Evolutionary conservation across 2,113 vertebrate species (phyloP), one percentile per base, ranked within the genome.

Genomic region (Sciurus niger): DNA sequence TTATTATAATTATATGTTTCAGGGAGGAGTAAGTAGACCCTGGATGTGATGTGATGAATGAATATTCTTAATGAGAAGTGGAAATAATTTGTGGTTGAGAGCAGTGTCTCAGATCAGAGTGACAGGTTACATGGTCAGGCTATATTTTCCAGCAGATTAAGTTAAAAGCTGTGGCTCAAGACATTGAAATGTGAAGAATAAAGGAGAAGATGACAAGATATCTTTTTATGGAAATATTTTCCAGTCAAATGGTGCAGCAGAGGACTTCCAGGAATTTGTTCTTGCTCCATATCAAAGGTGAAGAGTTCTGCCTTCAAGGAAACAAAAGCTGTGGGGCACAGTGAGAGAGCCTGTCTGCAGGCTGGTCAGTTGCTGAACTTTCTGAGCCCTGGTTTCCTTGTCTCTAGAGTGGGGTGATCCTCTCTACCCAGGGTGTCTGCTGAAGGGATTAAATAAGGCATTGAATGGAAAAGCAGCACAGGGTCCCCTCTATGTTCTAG

Each of bases 61-160:
- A 96, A 91, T 97, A 97, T 98, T 97, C 97, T 90, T 98, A 98
- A 97, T 89, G 91, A 98, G 97, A 98, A 98, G 96, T 30, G 3
- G 96, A 98, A 98, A 97, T 98, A 98, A 98, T 98, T 98, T 97
- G 96, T 97, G 95, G 89, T 97, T 97, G 96, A 98, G 94, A 94
- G 34, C 89, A 82, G 60, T 91, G 92, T 70, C 93, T 97, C 80
- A 90, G 92, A 97, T 96, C 74, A 53, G 97, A 98, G 78, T 90
- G 96, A 96, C 91, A 96, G 95, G 96, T 97, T 58, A 92, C 80
- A 76, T 25, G 92, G 86, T 63, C 93, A 76, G 96, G 76, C 94
- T 86, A 65, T 97, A 84, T 92, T 94, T 98, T 98, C 95, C 58
- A 96, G 79, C 74, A 96, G 96, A 97, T 98, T 97, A 95, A 84